Evolutionary conservation across 2,888 invertebrate species (phyloP).

Genomic region (Cetonia aurata): DNA sequence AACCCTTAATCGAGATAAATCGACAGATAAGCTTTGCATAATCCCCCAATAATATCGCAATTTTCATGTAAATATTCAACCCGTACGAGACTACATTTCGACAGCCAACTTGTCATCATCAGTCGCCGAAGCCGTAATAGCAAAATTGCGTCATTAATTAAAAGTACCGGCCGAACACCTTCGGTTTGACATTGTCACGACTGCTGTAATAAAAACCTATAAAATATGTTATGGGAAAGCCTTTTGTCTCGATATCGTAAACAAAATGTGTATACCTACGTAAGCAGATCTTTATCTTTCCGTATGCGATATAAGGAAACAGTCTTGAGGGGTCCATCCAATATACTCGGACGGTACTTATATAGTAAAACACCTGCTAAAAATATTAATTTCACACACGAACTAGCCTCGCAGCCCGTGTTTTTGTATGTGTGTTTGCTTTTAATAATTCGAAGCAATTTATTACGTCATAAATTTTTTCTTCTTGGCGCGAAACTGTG

Average conservation of each 20-base stretch:
- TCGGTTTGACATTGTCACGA: not conserved
- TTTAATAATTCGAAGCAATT: too few species aligned
- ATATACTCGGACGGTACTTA: not conserved
- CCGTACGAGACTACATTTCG: not conserved
- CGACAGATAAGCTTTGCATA: too few species aligned
- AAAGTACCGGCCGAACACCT: not conserved
- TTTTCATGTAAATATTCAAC: too few species aligned
- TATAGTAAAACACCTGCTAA: slow-evolving; percentile 12
- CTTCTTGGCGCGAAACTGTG: too few species aligned
- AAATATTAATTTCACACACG: slow-evolving; percentile 17
- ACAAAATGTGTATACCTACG: not conserved
- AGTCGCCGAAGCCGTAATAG: not conserved
- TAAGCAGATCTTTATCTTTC: not conserved
- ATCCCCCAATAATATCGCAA: too few species aligned
- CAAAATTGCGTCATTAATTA: not conserved
- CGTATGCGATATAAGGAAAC: not conserved
- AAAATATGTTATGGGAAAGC: slow-evolving; percentile 6
- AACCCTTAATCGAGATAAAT: too few species aligned
- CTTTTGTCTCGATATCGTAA: slow-evolving; percentile 13
- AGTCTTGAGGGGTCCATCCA: not conserved
- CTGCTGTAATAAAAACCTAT: not conserved
- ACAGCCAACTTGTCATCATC: slow-evolving; percentile 11
- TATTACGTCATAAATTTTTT: too few species aligned
- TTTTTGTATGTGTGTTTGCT: too few species aligned
- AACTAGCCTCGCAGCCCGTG: not conserved